Evolutionary conservation across 92 coral and sea anemone genomes (phyloP).

Genomic region (Heteractis magnifica): DNA sequence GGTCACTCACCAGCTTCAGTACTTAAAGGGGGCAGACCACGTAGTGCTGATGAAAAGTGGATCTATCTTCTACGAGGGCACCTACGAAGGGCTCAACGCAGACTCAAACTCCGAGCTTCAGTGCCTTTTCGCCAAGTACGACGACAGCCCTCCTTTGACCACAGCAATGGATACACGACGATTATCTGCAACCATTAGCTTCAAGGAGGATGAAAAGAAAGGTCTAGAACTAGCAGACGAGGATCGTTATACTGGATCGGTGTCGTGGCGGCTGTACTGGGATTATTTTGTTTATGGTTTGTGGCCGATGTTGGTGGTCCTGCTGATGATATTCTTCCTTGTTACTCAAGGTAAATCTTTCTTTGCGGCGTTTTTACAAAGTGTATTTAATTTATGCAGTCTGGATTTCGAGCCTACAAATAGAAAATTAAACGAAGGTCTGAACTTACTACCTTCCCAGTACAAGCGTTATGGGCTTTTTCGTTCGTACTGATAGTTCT

Average conservation of each 20-base stretch:
- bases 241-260: slow-evolving; percentile 39
- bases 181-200: slow-evolving; percentile 16
- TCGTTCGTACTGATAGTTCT: too few species aligned
- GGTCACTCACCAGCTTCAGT: slow-evolving; percentile 45
- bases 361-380: too few species aligned
- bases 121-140: slow-evolving; percentile 30
- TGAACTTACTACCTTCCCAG: too few species aligned
- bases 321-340: slow-evolving; percentile 38
- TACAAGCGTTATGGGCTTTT: too few species aligned
- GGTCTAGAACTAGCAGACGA: slow-evolving; percentile 47
- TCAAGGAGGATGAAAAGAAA: slow-evolving; percentile 16
- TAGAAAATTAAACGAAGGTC: too few species aligned
- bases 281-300: slow-evolving; percentile 39
- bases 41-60: slow-evolving; percentile 37
- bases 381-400: too few species aligned
- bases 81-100: slow-evolving; percentile 32
- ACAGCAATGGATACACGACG: slow-evolving; percentile 30
- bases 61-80: slow-evolving; percentile 30
- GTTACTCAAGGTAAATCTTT: slow-evolving; percentile 45
- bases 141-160: slow-evolving; percentile 44
- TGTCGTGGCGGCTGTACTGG: slow-evolving; percentile 45
- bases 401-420: too few species aligned
- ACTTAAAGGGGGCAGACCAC: slow-evolving; percentile 45
- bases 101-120: slow-evolving; percentile 25
- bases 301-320: slow-evolving; percentile 17